These are phyloP conservation scores for Agonopterix subpropinquella DNA, from an alignment of 2,888 invertebrate species.

Conservation along the genomic window DNA sequence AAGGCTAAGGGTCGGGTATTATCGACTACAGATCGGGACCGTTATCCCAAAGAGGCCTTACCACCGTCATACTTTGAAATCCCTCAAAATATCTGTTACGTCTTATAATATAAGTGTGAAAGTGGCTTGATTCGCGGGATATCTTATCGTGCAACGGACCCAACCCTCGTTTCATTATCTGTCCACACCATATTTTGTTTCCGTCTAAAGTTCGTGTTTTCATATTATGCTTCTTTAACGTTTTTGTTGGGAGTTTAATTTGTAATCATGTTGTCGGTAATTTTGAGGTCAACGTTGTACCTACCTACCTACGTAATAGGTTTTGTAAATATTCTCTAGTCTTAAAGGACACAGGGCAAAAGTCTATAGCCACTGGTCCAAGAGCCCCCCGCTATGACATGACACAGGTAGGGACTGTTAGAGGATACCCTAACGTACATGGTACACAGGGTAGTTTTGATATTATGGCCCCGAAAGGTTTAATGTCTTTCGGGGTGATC, in stretches of 20 bases:
- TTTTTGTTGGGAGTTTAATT: neutral
- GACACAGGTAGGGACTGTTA: too few species aligned
- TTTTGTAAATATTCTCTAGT: too few species aligned
- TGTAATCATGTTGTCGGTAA: neutral
- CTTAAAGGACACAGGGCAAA: too few species aligned
- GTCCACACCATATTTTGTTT: conserved; percentile 34
- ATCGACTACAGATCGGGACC: conserved; percentile 40
- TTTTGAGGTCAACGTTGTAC: neutral
- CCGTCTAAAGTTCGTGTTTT: neutral
- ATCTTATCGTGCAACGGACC: conserved; percentile 3
- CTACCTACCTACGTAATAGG: neutral
- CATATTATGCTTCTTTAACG: neutral
- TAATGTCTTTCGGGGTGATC: too few species aligned
- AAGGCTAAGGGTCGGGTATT: conserved; percentile 34
- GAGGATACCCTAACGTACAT: too few species aligned
- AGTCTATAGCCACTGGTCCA: too few species aligned
- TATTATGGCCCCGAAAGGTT: too few species aligned
- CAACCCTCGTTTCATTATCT: conserved; percentile 43
- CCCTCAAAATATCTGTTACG: too few species aligned
- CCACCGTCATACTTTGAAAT: conserved; percentile 23
- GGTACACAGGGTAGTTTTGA: too few species aligned
- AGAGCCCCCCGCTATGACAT: too few species aligned
- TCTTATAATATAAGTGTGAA: too few species aligned
- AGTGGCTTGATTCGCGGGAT: too few species aligned
- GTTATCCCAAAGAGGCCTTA: conserved; percentile 22